These are phyloP conservation scores for Antheraea assamensis DNA, from an alignment of 2,888 invertebrate species.

Conservation along the genomic window DNA sequence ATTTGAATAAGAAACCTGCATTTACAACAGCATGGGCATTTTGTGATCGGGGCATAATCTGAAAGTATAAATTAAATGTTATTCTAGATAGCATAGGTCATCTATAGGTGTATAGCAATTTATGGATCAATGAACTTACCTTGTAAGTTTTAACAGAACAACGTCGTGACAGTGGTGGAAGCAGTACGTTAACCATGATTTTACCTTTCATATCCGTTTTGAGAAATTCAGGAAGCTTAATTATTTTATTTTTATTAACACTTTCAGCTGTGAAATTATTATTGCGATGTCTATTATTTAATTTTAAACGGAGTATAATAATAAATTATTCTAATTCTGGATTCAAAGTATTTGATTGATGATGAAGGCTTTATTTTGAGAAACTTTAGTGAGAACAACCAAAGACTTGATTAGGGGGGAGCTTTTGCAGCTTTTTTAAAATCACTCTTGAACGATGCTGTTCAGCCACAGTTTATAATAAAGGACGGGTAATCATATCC, in stretches of 20 bases:
- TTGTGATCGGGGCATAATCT: constrained; percentile 90
- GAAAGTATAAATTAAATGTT: constrained; percentile 31
- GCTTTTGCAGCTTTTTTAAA: too few species aligned
- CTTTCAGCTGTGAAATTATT: constrained; percentile 45
- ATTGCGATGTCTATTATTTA: not conserved
- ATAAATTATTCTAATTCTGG: not conserved
- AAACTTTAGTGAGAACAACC: too few species aligned
- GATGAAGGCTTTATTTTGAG: too few species aligned
- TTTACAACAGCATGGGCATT: constrained; percentile 91
- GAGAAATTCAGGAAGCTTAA: constrained; percentile 81
- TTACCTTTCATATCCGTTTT: constrained; percentile 84
- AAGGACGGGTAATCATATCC: too few species aligned
- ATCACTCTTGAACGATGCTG: not conserved
- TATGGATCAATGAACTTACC: constrained; percentile 59
- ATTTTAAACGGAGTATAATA: not conserved
- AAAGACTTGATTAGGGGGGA: too few species aligned
- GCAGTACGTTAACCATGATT: constrained; percentile 82
- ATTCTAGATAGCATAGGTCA: constrained; percentile 19
- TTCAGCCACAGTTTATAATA: too few species aligned
- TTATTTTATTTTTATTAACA: constrained; percentile 34
- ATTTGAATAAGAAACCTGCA: constrained; percentile 86
- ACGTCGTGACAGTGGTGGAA: constrained; percentile 79
- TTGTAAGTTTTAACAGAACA: constrained; percentile 85
- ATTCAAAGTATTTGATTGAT: too few species aligned
- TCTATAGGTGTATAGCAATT: not conserved